Evolutionary conservation across 1,140 invertebrate species (phyloP).

Genomic region (Polypedilum vanderplanki): DNA sequence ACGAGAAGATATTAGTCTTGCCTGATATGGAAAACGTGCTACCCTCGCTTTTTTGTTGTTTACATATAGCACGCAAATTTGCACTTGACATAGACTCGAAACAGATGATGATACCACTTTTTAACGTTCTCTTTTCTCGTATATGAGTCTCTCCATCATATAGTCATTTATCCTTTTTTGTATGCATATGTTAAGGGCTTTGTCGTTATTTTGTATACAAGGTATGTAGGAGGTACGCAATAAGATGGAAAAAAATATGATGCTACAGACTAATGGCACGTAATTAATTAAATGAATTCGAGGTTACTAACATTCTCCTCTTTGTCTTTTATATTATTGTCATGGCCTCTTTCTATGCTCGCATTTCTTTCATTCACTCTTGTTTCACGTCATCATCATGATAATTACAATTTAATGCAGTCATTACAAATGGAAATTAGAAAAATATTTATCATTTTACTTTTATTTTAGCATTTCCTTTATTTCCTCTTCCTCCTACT

Average conservation of each 20-base stretch:
- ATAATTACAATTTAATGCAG: constrained; percentile 27
- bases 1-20: not conserved
- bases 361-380: not conserved
- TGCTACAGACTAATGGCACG: constrained; percentile 4
- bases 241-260: not conserved
- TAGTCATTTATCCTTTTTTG: constrained; percentile 20
- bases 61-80: not conserved
- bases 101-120: not conserved
- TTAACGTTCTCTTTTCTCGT: too few relatives aligned
- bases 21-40: constrained; percentile 22
- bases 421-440: constrained; percentile 28
- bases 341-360: not conserved
- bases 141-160: not conserved
- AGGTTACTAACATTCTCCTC: not conserved
- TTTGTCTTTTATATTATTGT: not conserved
- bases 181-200: not conserved
- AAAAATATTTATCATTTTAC: constrained; percentile 22
- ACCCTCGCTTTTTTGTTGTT: not conserved
- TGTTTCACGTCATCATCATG: constrained; percentile 3
- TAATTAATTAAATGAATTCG: constrained; percentile 25
- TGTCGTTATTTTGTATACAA: not conserved
- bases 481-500: too few relatives aligned
- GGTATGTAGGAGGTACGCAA: not conserved
- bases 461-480: too few relatives aligned
- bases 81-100: constrained; percentile 1